Evolutionary conservation across 2,113 vertebrate genomes (phyloP).

Genomic region (Trematomus loennbergii): DNA sequence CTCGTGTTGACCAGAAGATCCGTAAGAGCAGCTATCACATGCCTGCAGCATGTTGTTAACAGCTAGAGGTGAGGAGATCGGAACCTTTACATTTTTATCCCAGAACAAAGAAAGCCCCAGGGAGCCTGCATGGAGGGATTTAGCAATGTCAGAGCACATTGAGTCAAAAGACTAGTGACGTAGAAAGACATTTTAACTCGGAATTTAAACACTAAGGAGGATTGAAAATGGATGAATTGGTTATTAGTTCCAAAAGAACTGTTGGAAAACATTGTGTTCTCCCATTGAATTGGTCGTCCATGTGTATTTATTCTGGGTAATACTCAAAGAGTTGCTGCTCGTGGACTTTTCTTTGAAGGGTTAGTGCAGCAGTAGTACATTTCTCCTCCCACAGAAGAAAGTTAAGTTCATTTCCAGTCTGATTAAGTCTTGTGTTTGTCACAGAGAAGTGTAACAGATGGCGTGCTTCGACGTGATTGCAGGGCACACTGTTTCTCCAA

Average conservation of each 20-base stretch:
- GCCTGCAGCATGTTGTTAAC: constrained; percentile 69
- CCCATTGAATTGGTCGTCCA: no score
- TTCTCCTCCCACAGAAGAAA: constrained; percentile 5
- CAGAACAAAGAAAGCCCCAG: constrained; percentile 77
- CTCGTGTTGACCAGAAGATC: constrained; percentile 42
- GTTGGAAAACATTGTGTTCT: not conserved
- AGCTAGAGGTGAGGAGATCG: constrained; percentile 67
- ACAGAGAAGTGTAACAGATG: constrained; percentile 61
- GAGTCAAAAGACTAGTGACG: constrained; percentile 56
- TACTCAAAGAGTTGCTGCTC: not conserved
- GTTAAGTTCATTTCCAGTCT: constrained; percentile 27
- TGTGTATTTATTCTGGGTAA: not conserved
- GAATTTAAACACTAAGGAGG: constrained; percentile 9
- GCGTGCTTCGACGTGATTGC: constrained; percentile 51
- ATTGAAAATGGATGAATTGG: constrained; percentile 26
- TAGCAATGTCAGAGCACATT: constrained; percentile 66
- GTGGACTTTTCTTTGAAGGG: not conserved
- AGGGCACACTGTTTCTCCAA: constrained; percentile 18
- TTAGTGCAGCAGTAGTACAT: not conserved
- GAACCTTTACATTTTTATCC: constrained; percentile 70
- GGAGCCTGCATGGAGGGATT: constrained; percentile 69
- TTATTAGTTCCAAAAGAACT: constrained; percentile 7
- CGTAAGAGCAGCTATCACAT: constrained; percentile 45
- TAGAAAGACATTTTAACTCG: constrained; percentile 25
- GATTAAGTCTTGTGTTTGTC: constrained; percentile 50